A percentile compares a stretch with the other conserved stretches of the same genome.
Evolutionary conservation across 2,113 vertebrate genomes (phyloP).

Genomic region (Acanthochromis polyacanthus): DNA sequence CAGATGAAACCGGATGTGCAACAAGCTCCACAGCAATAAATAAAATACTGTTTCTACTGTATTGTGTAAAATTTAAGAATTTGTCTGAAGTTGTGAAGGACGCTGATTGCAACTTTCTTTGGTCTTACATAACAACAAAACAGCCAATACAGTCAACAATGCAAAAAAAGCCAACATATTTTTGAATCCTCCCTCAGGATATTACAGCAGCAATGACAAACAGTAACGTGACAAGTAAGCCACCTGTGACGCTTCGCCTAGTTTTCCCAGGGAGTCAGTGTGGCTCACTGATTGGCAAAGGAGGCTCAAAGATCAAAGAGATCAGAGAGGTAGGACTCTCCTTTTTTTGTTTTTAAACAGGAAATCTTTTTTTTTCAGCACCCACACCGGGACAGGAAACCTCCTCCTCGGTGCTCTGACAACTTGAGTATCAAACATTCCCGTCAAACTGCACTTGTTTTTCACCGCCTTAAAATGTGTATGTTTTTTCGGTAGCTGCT

Average conservation of each 20-base stretch:
- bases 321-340: slow-evolving; percentile 90
- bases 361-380: slow-evolving; percentile 38
- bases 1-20: background rate
- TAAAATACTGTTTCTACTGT: background rate
- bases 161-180: slow-evolving; percentile 56
- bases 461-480: slow-evolving; percentile 24
- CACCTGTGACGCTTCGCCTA: slow-evolving; percentile 92
- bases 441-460: slow-evolving; percentile 52
- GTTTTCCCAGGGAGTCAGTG: slow-evolving; percentile 95
- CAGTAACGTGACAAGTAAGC: slow-evolving; percentile 93
- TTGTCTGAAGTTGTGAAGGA: slow-evolving; percentile 11
- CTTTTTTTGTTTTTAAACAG: slow-evolving; percentile 5
- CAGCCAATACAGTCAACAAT: slow-evolving; percentile 23
- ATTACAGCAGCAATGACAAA: slow-evolving; percentile 93
- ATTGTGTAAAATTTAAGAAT: background rate
- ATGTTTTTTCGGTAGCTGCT: slow-evolving; percentile 1
- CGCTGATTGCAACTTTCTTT: slow-evolving; percentile 16
- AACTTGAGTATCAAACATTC: slow-evolving; percentile 47
- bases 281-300: slow-evolving; percentile 95
- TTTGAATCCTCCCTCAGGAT: slow-evolving; percentile 84
- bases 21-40: background rate
- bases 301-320: slow-evolving; percentile 96
- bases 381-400: slow-evolving; percentile 30
- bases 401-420: slow-evolving; percentile 2
- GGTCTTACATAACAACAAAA: slow-evolving; percentile 14